A percentile compares a stretch with the other conserved stretches of the same genome.
Evolutionary conservation across 2,888 invertebrate species (phyloP).

Genomic region (Trisateles emortualis): DNA sequence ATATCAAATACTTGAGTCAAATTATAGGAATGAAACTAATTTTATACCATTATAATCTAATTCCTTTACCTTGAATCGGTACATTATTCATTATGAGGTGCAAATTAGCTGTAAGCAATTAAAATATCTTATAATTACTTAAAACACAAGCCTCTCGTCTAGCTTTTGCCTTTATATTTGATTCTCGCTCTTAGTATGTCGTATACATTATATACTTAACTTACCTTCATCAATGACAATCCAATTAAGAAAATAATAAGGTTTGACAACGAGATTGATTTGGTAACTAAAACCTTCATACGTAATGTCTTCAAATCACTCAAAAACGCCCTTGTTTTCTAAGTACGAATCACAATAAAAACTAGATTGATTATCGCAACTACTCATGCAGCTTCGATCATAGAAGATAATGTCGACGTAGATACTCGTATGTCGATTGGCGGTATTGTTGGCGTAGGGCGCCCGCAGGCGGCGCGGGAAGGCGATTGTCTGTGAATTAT

Average conservation of each 20-base stretch:
- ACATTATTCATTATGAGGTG: too few relatives aligned
- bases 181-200: too few relatives aligned
- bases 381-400: constrained; percentile 57
- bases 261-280: constrained; percentile 9
- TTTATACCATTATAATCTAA: too few relatives aligned
- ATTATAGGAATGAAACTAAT: too few relatives aligned
- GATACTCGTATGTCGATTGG: constrained; percentile 23
- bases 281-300: constrained; percentile 28
- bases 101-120: too few relatives aligned
- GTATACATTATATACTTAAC: too few relatives aligned
- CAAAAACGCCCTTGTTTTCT: constrained; percentile 38
- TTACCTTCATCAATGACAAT: too few relatives aligned
- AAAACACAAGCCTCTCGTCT: too few relatives aligned
- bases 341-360: constrained; percentile 43
- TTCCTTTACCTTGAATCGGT: too few relatives aligned
- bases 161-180: too few relatives aligned
- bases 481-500: constrained; percentile 65
- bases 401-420: constrained; percentile 44
- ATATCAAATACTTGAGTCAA: too few relatives aligned
- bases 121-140: too few relatives aligned
- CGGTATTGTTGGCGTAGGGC: constrained; percentile 33
- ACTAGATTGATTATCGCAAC: constrained; percentile 57
- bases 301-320: constrained; percentile 30
- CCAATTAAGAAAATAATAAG: constrained; percentile 12
- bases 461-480: constrained; percentile 48